Evolutionary conservation across 2,888 invertebrate genomes (phyloP).

Genomic region (Perithous albicinctus): DNA sequence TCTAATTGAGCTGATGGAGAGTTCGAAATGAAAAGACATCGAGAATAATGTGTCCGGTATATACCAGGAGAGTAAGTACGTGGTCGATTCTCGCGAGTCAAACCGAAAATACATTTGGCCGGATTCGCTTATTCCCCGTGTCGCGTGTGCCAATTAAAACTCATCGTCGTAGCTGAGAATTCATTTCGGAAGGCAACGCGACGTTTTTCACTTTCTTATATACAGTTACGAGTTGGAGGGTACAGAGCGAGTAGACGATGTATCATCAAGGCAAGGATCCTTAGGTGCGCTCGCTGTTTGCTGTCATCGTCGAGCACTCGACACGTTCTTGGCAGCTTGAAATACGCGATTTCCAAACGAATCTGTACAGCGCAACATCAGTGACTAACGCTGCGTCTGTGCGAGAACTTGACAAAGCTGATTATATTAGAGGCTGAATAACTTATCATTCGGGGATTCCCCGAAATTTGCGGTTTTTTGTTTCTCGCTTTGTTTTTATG

Average conservation of each 20-base stretch:
- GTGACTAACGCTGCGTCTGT: slow-evolving; percentile 30
- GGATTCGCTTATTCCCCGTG: slow-evolving; percentile 55
- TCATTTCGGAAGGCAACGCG: slow-evolving; percentile 37
- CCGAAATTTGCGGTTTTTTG: neutral
- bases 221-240: slow-evolving; percentile 16
- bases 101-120: slow-evolving; percentile 71
- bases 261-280: slow-evolving; percentile 12
- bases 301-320: slow-evolving; percentile 17
- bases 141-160: slow-evolving; percentile 65
- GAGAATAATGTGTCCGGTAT: slow-evolving; percentile 35
- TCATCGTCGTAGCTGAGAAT: slow-evolving; percentile 54
- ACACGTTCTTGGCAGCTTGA: slow-evolving; percentile 59
- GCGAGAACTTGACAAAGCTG: neutral
- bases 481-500: no score
- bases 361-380: slow-evolving; percentile 20
- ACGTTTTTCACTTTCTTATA: slow-evolving; percentile 34
- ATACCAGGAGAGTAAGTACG: neutral
- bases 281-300: slow-evolving; percentile 43
- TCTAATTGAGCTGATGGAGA: neutral
- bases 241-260: slow-evolving; percentile 17
- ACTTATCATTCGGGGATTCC: neutral
- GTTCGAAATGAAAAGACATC: neutral
- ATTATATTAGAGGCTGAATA: neutral
- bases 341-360: neutral
- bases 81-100: slow-evolving; percentile 46